Evolutionary conservation across 2,797 vertebrate species (phyloP), one percentile per base, ranked within the genome.

Genomic region (Enteromius fasciolatus): DNA sequence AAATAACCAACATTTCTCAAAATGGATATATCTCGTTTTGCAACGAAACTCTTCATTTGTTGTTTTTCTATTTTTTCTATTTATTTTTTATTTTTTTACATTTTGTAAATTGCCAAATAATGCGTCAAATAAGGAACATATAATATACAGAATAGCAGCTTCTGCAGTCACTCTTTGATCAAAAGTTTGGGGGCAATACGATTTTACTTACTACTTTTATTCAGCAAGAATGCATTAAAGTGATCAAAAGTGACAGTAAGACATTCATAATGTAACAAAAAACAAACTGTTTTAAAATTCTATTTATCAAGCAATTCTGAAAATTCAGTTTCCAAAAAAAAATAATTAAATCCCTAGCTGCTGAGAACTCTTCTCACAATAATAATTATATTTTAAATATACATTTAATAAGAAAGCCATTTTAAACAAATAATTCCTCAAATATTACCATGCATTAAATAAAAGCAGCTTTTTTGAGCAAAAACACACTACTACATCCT

Each of bases 261-360:
- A 69, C 14, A 69, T 69, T 15, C 23, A 69, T 69, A 68, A 68
- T 25, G 67, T 54, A n/a, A n/a, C 50, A 52, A n/a, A 54, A 54
- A 54, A n/a, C 41, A 10, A 20, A 6, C 39, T 41, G 20, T n/a
- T 54, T n/a, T 31, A 31, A 31, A 31, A 31, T 69, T 17, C 7
- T 28, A 17, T 46, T 28, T 11, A 68, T 41, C 23, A 25, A 69
- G 25, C 4, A 12, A 73, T 20, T 9, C 28, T 20, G 31, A 73
- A 31, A 31, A 54, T 15, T 14, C 2, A 2, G 23, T 61, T 61
- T 61, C 57, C 57, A 61, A 61, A 61, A 15, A 31, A 2, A 7
- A 61, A 28, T 28, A 57, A 52, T 1, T 18, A 14, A 33, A 12
- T 73, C 46, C 7, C 17, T 20, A 52, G 28, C 18, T 33, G 2